phyloP scores from a whole-genome alignment of 2,888 invertebrate species.

The Eristalinus sepulchralis region DNA sequence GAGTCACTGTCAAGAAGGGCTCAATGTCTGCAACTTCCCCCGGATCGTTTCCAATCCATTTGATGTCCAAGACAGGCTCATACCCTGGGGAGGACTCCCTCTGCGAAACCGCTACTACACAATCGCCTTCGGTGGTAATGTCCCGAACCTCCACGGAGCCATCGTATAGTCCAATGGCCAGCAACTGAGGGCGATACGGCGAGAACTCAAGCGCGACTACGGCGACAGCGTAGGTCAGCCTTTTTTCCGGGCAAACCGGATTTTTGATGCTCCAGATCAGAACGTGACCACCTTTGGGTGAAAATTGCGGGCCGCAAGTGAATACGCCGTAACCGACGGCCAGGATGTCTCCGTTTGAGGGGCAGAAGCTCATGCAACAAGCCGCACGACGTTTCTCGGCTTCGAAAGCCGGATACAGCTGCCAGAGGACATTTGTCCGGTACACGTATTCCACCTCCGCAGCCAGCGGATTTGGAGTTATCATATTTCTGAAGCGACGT shows the following conservation, averaged over 20 bases:
- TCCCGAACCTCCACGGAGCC: constrained; percentile 88
- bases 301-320: constrained; percentile 81
- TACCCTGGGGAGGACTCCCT: constrained; percentile 84
- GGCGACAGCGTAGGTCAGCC: constrained; percentile 84
- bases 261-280: constrained; percentile 92
- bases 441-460: constrained; percentile 86
- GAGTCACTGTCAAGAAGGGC: constrained; percentile 83
- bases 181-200: constrained; percentile 85
- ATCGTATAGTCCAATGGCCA: constrained; percentile 89
- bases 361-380: constrained; percentile 85
- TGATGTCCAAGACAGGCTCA: constrained; percentile 86
- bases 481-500: constrained; percentile 86
- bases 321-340: constrained; percentile 89
- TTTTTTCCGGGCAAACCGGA: constrained; percentile 88
- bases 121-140: constrained; percentile 83
- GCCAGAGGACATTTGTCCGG: constrained; percentile 86
- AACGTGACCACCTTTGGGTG: constrained; percentile 84
- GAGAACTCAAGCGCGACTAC: constrained; percentile 88
- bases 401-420: constrained; percentile 82
- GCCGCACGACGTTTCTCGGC: constrained; percentile 82
- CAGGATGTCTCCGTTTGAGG: constrained; percentile 86
- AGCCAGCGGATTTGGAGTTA: constrained; percentile 84
- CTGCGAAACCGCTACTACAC: constrained; percentile 82
- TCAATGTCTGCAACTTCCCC: constrained; percentile 80
- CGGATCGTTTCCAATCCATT: constrained; percentile 82